A percentile compares a stretch with the other conserved stretches of the same genome.
These are phyloP conservation scores for Diorhabda elongata DNA, from an alignment of 1,140 invertebrate genomes.

Conservation along the genomic window DNA sequence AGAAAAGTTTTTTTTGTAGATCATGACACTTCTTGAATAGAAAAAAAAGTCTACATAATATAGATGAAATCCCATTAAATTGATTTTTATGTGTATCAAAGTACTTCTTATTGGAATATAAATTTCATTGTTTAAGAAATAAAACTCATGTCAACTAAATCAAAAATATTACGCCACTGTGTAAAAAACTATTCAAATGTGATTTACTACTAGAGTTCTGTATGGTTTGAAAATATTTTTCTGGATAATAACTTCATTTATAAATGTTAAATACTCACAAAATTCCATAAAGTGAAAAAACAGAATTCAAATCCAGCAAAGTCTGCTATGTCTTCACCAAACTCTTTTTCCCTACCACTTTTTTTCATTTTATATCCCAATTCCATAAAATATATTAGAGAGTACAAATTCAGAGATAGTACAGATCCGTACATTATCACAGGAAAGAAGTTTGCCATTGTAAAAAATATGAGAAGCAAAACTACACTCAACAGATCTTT, in stretches of 20 bases:
- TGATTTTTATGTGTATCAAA: no score
- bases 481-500: no score
- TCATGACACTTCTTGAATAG: no score
- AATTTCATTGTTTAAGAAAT: no score
- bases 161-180: no score
- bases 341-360: not conserved
- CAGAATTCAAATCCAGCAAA: constrained; percentile 7
- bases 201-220: no score
- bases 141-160: no score
- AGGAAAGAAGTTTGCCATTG: not conserved
- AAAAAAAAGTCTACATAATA: no score
- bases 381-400: not conserved
- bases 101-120: no score
- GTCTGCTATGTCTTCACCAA: not conserved
- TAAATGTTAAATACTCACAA: constrained; percentile 16
- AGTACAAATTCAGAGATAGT: constrained; percentile 7
- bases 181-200: no score
- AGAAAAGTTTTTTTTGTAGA: no score
- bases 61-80: no score
- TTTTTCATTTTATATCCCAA: not conserved
- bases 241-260: not conserved
- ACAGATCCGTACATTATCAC: not conserved
- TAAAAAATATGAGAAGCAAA: not conserved
- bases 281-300: constrained; percentile 25
- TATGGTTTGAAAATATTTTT: not conserved